Evolutionary conservation across 2,113 vertebrate genomes (phyloP), one percentile per base, ranked within the genome.

Genomic region (Pseudopodoces humilis): DNA sequence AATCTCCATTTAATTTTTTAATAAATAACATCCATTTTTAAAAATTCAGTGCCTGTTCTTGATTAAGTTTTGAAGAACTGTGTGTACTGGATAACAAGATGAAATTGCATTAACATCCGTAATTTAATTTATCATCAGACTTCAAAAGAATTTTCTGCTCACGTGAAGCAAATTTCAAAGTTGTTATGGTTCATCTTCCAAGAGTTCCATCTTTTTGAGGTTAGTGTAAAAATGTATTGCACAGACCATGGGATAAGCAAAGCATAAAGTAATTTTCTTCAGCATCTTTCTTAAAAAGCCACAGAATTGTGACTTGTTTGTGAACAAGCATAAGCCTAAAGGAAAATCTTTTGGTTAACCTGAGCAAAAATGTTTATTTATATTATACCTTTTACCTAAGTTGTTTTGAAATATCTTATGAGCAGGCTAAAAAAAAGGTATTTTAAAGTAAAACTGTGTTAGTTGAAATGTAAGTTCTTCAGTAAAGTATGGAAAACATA

Each of bases 111-210:
- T 95, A 95, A 70, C 87, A 83, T 62, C 15, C 15, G 5, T 94
- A 88, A 94, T 94, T 80, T 78, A 85, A 93, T 96, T 96, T 83
- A 64, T 74, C 67, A 52, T 63, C 39, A 83, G 75, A 56, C 94
- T 93, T 93, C 90, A 95, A 96, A 94, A 70, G 67, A 67, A 70
- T 96, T 88, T 91, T 95, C 75, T 90, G 53, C 76, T 93, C 87
- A 90, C 27, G 59, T 94, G 88, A 93, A 96, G 86, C 55, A 93
- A 86, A 94, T 95, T 92, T 96, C 17, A 5, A 37, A 95, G 82
- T 74, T 67, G 79, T 70, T 93, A 74, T 27, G 55, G 50, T 91
- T 90, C 39, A 35, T 88, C 35, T 85, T 92, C 72, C 35, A 67
- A 12, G 28, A 63, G 50, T 27, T 50, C 67, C 71, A 53, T 76